Evolutionary conservation across 2,113 vertebrate species (phyloP), one percentile per base, ranked within the genome.

Genomic region (Micronisus gabar): DNA sequence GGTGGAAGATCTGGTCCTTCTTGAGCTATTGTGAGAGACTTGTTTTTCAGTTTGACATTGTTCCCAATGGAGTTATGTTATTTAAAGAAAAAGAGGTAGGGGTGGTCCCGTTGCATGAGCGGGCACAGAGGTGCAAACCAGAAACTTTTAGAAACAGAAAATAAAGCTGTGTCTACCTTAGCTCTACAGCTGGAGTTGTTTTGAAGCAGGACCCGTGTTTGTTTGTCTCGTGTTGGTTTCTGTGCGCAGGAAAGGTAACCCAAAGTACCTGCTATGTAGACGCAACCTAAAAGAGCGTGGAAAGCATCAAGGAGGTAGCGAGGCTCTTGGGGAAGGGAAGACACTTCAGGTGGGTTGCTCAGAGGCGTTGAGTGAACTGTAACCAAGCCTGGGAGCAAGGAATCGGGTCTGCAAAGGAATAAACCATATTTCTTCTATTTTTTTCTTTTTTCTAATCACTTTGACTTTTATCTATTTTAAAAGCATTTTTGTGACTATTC

Each of bases 51-150:
- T 40, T 32, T 38, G 26, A 40, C 34, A 58, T 58, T 20, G 17
- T 34, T 75, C 26, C n/a, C 12, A 8, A 10, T 13, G 25, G 7
- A 52, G 11, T 47, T 45, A 13, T 4, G 8, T 15, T 45, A 30
- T 30, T 65, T 72, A 71, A 65, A 27, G 25, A 58, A 63, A 71
- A 72, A 84, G 16, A 5, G 10, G 27, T 53, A n/a, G 52, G 30
- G 7, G 14, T 38, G 63, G 63, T 75, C 14, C 59, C 16, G 3
- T 2, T n/a, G 38, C 27, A 14, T 26, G 26, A 80, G 10, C 0
- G 0, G 38, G 59, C 8, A 9, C 19, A 27, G 56, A 58, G 17
- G 2, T 50, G 9, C 20, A 50, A 34, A 0, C 11, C 25, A 38
- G 41, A 38, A 85, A 29, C 11, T 27, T 78, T 32, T 63, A 84